Evolutionary conservation across 2,113 vertebrate species (phyloP).

Genomic region (Alexandromys fortis): DNA sequence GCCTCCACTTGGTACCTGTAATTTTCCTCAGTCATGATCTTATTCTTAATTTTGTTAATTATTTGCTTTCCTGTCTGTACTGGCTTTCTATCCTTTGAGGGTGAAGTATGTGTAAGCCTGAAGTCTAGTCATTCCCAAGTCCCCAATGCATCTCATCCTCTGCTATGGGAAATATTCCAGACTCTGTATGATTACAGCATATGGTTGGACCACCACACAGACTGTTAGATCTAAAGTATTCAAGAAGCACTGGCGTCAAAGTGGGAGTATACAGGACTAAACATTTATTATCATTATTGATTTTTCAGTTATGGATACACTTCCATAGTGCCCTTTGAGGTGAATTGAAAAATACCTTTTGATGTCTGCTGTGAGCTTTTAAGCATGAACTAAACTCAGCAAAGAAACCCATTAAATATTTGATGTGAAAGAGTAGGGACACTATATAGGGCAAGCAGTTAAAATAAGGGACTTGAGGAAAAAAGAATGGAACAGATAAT

Average conservation of each 20-base stretch:
- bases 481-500: conserved; percentile 47
- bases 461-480: conserved; percentile 48
- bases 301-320: conserved; percentile 1
- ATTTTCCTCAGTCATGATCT: neutral
- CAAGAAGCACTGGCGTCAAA: neutral
- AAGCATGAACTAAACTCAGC: conserved; percentile 31
- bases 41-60: neutral
- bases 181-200: neutral
- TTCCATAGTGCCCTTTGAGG: neutral
- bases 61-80: neutral
- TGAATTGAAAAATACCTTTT: conserved; percentile 47
- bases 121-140: neutral
- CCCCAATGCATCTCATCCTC: neutral
- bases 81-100: neutral
- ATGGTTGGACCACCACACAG: neutral
- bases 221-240: neutral
- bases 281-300: neutral
- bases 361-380: conserved; percentile 42
- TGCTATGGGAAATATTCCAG: neutral
- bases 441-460: neutral
- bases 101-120: neutral
- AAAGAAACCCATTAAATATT: conserved; percentile 26
- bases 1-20: neutral
- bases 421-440: neutral
- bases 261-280: neutral